These are phyloP conservation scores for Parapristionchus giblindavisi DNA, from an alignment of 2,888 invertebrate genomes.

Conservation along the genomic window DNA sequence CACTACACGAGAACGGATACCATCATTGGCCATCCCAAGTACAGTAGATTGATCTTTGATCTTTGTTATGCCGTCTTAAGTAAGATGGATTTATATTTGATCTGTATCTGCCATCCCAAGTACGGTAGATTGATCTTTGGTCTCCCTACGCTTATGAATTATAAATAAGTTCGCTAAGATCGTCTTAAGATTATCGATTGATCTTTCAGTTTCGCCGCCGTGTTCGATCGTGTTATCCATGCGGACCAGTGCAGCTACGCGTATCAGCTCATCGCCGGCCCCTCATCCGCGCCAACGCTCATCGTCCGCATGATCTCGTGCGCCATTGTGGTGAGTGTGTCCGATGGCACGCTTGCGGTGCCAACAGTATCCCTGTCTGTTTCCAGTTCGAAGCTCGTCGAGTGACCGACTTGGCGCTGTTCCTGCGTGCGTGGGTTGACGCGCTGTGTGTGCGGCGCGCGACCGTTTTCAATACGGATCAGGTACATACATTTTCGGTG, in stretches of 20 bases:
- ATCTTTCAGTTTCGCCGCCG: conserved; percentile 57
- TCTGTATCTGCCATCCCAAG: neutral
- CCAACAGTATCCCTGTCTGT: neutral
- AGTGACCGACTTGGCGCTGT: neutral
- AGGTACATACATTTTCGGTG: conserved; percentile 38
- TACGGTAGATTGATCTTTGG: too few species aligned
- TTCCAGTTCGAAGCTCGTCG: conserved; percentile 25
- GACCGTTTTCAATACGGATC: conserved; percentile 50
- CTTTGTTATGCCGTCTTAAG: neutral
- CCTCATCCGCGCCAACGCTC: conserved; percentile 61
- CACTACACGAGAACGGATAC: conserved; percentile 42
- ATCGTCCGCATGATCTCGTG: conserved; percentile 58
- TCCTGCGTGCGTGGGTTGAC: conserved; percentile 45
- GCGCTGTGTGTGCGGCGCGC: conserved; percentile 45
- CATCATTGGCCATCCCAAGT: conserved; percentile 28
- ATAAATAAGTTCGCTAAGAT: neutral
- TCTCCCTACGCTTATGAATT: too few species aligned
- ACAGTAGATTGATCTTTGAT: too few species aligned
- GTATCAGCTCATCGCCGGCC: conserved; percentile 61
- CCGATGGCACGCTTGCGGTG: neutral
- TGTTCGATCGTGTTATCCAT: conserved; percentile 62
- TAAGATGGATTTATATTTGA: neutral
- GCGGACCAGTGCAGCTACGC: conserved; percentile 64
- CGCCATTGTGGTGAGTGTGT: conserved; percentile 53
- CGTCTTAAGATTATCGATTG: neutral